Evolutionary conservation across 2,888 invertebrate genomes (phyloP).

Genomic region (Eulithis prunata): DNA sequence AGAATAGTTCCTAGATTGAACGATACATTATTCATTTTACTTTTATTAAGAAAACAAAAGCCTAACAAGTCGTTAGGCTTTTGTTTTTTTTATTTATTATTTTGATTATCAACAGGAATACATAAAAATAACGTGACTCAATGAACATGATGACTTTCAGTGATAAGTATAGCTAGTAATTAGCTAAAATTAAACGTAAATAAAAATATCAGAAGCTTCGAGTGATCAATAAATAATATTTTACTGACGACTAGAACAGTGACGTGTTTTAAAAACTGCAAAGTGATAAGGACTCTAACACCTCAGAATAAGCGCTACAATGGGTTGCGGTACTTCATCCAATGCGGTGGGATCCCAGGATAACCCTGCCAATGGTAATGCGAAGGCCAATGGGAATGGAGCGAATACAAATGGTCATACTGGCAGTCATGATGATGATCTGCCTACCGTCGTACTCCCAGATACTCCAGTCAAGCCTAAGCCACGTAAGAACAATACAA

Average conservation of each 20-base stretch:
- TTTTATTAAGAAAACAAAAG: too few relatives aligned
- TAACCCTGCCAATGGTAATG: constrained; percentile 49
- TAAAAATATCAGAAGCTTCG: neutral
- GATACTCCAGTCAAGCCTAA: constrained; percentile 71
- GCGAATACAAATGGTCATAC: constrained; percentile 40
- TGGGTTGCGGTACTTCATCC: constrained; percentile 81
- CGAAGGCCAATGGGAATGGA: constrained; percentile 52
- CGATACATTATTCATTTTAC: too few relatives aligned
- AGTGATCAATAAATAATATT: neutral
- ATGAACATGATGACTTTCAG: too few relatives aligned
- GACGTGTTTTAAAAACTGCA: constrained; percentile 7
- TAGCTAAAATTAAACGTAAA: too few relatives aligned
- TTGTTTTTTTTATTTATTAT: too few relatives aligned
- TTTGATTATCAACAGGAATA: too few relatives aligned
- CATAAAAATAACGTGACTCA: neutral
- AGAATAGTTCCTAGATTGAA: too few relatives aligned
- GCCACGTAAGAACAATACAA: constrained; percentile 59
- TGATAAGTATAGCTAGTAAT: too few relatives aligned
- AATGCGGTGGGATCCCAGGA: constrained; percentile 62
- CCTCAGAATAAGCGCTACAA: constrained; percentile 42
- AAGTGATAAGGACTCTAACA: constrained; percentile 26
- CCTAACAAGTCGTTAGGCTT: too few relatives aligned
- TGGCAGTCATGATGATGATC: constrained; percentile 55
- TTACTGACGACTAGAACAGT: neutral
- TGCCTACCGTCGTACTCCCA: constrained; percentile 74